Evolutionary conservation across 2,797 vertebrate species (phyloP).

Genomic region (Schizothorax lantsangensis): DNA sequence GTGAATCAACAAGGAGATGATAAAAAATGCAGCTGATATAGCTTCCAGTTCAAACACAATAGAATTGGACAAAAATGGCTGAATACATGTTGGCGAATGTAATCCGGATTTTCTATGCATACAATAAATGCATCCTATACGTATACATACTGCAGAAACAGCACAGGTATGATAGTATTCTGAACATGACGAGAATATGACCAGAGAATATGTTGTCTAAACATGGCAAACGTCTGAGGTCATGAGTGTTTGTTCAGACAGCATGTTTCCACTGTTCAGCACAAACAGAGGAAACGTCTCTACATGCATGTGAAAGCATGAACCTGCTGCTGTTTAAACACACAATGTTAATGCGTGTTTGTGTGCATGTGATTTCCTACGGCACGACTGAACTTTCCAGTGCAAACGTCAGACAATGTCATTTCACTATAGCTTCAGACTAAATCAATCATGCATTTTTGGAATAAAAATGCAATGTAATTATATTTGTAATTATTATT

Average conservation of each 20-base stretch:
- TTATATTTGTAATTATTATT: neutral
- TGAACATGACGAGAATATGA: no score
- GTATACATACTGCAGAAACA: neutral
- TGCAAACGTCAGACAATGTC: constrained; percentile 70
- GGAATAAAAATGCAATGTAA: neutral
- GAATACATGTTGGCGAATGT: neutral
- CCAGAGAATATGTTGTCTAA: neutral
- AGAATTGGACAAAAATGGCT: neutral
- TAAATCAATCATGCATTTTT: neutral
- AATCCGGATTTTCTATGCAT: neutral
- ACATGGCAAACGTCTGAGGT: constrained; percentile 1
- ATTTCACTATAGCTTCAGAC: neutral
- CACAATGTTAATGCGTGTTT: neutral
- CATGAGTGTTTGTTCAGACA: constrained; percentile 74
- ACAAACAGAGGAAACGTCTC: constrained; percentile 82
- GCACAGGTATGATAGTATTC: neutral
- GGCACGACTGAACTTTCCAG: constrained; percentile 77
- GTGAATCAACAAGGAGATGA: neutral
- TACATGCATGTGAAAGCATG: constrained; percentile 52
- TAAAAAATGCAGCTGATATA: no score
- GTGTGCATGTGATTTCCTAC: constrained; percentile 58
- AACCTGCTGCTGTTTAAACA: constrained; percentile 38
- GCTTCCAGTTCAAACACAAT: neutral
- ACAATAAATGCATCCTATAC: neutral
- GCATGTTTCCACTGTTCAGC: constrained; percentile 62